Conservation (phyloP, 2,113 vertebrate species). For the Apteryx mantelli region DNA sequence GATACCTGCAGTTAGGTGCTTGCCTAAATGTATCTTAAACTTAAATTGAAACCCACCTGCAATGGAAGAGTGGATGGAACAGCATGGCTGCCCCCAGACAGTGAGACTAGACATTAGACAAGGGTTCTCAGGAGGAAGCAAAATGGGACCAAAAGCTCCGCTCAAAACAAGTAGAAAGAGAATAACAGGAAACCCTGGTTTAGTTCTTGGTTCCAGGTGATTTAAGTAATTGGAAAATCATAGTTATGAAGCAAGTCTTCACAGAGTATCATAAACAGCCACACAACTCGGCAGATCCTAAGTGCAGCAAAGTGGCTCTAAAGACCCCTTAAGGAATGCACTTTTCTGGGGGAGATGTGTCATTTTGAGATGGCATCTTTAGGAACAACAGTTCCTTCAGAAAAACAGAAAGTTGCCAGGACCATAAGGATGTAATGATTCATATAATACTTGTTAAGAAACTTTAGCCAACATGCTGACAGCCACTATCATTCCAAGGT, state of each 20-base stretch:
- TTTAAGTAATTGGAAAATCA: slow-evolving; percentile 71
- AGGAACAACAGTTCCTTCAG: background rate
- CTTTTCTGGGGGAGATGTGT: background rate
- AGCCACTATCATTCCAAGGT: background rate
- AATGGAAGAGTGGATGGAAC: background rate
- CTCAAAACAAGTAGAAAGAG: background rate
- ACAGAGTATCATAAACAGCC: slow-evolving; percentile 52
- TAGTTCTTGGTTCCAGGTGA: slow-evolving; percentile 57
- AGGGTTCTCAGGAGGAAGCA: background rate
- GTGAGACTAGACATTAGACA: background rate
- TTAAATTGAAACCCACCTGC: background rate
- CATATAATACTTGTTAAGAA: background rate
- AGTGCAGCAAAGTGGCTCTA: slow-evolving; percentile 1
- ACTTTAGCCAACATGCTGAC: background rate
- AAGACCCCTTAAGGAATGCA: background rate
- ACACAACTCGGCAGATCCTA: background rate
- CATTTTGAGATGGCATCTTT: background rate
- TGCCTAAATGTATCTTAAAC: background rate
- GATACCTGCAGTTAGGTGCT: background rate
- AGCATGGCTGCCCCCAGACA: background rate
- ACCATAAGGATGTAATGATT: background rate
- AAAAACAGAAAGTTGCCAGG: background rate
- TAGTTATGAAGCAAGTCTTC: slow-evolving; percentile 43
- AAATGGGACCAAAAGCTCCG: background rate
- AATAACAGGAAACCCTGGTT: slow-evolving; percentile 7